phyloP scores from a whole-genome alignment of 2,797 vertebrate genomes.

The Pempheris klunzingeri region DNA sequence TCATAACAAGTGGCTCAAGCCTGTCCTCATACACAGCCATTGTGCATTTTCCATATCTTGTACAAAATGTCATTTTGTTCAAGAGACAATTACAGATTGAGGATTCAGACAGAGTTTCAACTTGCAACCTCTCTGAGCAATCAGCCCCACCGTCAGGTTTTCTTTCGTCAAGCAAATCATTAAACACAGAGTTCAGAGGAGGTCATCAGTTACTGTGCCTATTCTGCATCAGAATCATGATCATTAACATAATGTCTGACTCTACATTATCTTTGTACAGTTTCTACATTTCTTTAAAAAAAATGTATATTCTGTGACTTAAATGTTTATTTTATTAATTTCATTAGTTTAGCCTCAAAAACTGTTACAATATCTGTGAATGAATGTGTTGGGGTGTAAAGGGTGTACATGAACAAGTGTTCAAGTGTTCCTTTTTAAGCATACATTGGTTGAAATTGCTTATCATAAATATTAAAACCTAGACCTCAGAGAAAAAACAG shows the following conservation, averaged over 20 bases:
- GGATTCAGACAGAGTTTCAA: slow-evolving; percentile 13
- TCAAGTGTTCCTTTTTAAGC: neutral
- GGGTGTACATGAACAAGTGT: neutral
- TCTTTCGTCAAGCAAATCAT: slow-evolving; percentile 4
- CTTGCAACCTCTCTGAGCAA: slow-evolving; percentile 9
- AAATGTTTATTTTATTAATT: neutral
- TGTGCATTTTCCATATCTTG: neutral
- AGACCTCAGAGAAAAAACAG: neutral
- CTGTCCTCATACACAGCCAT: neutral
- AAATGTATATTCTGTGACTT: neutral
- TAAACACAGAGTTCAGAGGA: slow-evolving; percentile 8
- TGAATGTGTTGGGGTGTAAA: neutral
- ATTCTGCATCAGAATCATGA: slow-evolving; percentile 6
- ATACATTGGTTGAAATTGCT: neutral
- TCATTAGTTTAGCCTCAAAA: neutral
- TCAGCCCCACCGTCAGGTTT: slow-evolving; percentile 11
- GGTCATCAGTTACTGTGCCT: neutral
- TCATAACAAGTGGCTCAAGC: neutral
- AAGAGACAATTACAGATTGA: slow-evolving; percentile 20
- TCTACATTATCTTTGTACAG: neutral
- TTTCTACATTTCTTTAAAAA: neutral
- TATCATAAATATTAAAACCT: neutral
- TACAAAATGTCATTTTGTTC: slow-evolving; percentile 21
- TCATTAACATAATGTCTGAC: neutral
- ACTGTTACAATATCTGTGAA: neutral